Base-by-base conservation (phyloP, 2,888 invertebrate species). In the Hipparchia semele region DNA sequence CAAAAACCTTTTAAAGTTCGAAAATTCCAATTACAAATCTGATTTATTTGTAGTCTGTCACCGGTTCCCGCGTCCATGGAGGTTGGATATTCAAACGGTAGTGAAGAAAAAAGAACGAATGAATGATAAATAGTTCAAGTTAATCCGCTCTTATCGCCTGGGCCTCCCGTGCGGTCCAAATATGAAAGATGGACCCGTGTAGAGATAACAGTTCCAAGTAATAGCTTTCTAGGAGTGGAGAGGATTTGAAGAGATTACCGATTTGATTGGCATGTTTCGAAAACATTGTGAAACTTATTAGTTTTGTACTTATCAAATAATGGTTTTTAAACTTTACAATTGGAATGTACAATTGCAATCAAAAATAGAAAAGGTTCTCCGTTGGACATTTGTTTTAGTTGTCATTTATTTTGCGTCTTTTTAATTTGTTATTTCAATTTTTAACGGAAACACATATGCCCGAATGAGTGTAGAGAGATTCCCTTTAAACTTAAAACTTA, bases 101-200 rank as follows among this genome's bases (percentile, higher is more conserved):
- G 90, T 90, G 85, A 87, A 90, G 84, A 88, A 91, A 91, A 92
- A 89, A 89, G 84, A 83, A 86, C 81, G 84, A 87, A 82, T 84
- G 85, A 85, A 93, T 94, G 93, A 94, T 93, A 92, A 93, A 93
- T 94, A 91, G 92, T 89, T 85, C 80, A 85, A 87, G 89, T 92
- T 94, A 94, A 94, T 94, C 94, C 92, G 83, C 81, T 84, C 89
- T 93, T 93, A 93, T 93, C 93, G 88, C 82, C 83, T 82, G 82
- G 80, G 84, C 90, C 88, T 88, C 91, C 91, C 92, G 91, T 91
- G 93, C 87, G 92, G 91, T 91, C 92, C 88, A 85, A 91, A 92
- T 90, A 92, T 93, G 93, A 93, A 87, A 92, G 93, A 94, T 93
- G 94, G 89, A 85, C 85, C 82, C 80, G 80, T 79, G 75, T 76